phyloP scores from a whole-genome alignment of 2,888 invertebrate genomes.

The Slavum lentiscoides region DNA sequence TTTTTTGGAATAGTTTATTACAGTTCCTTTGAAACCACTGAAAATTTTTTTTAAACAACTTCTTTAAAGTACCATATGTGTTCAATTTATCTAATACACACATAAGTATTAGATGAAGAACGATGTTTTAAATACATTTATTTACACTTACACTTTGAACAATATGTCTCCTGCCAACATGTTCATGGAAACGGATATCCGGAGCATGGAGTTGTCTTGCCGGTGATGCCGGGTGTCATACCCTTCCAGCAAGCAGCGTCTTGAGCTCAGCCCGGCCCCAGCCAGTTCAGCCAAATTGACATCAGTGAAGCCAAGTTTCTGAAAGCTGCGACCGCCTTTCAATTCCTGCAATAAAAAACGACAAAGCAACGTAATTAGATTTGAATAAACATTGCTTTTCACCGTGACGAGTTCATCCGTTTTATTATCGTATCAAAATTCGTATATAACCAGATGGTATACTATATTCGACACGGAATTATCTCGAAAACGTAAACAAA shows the following conservation, averaged over 20 bases:
- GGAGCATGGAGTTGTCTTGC: slow-evolving; percentile 94
- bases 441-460: too few species aligned
- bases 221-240: slow-evolving; percentile 84
- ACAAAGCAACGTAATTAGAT: too few species aligned
- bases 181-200: slow-evolving; percentile 87
- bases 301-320: slow-evolving; percentile 97
- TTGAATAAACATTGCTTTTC: too few species aligned
- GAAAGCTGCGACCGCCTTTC: slow-evolving; percentile 80
- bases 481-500: too few species aligned
- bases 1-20: too few species aligned
- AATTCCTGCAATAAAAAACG: slow-evolving; percentile 63
- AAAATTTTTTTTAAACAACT: too few species aligned
- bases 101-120: neutral
- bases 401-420: too few species aligned
- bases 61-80: too few species aligned
- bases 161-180: slow-evolving; percentile 95
- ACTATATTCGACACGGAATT: too few species aligned
- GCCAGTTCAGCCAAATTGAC: slow-evolving; percentile 96
- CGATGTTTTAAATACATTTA: neutral
- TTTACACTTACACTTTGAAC: slow-evolving; percentile 89
- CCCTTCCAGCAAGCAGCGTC: slow-evolving; percentile 90
- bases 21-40: too few species aligned
- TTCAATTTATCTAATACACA: too few species aligned
- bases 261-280: slow-evolving; percentile 82
- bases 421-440: too few species aligned